Percentiles rank a stretch among this genome's conserved stretches.
These are phyloP conservation scores for Ornithorhynchus anatinus DNA, from an alignment of 2,113 vertebrate species.

Conservation along the genomic window DNA sequence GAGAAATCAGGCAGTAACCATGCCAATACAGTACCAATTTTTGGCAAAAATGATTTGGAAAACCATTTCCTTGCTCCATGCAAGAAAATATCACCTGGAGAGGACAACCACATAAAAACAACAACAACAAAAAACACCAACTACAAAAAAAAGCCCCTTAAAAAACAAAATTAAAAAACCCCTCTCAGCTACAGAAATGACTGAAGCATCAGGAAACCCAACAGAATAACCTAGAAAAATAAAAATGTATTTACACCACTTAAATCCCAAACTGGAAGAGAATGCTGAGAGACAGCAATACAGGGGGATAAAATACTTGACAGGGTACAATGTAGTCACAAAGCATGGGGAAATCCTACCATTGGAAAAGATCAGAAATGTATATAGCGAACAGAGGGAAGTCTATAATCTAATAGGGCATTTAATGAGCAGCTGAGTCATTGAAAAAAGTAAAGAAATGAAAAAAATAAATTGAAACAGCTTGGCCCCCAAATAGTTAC, in stretches of 20 bases:
- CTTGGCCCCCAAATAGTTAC: background rate
- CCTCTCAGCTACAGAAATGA: background rate
- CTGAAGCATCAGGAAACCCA: conserved; percentile 27
- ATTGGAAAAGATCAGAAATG: background rate
- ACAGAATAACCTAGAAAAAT: conserved; percentile 50
- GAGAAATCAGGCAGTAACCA: too few species aligned
- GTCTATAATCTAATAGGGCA: background rate
- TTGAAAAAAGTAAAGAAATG: background rate
- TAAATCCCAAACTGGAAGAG: conserved; percentile 1
- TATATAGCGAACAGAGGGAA: background rate
- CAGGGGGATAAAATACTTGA: conserved; percentile 41
- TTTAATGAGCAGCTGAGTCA: background rate
- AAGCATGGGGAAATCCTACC: conserved; percentile 5
- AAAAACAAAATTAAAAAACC: background rate
- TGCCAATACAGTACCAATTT: too few species aligned
- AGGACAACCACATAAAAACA: background rate
- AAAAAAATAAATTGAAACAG: background rate
- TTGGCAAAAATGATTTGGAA: too few species aligned
- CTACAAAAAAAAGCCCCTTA: background rate
- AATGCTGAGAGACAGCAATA: conserved; percentile 46
- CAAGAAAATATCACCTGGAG: too few species aligned
- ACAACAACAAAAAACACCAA: background rate
- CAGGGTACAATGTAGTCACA: background rate
- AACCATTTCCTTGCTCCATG: too few species aligned
- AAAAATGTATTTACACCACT: conserved; percentile 27